phyloP scores from a whole-genome alignment of 2,888 invertebrate species.

The Apodemia duryi region DNA sequence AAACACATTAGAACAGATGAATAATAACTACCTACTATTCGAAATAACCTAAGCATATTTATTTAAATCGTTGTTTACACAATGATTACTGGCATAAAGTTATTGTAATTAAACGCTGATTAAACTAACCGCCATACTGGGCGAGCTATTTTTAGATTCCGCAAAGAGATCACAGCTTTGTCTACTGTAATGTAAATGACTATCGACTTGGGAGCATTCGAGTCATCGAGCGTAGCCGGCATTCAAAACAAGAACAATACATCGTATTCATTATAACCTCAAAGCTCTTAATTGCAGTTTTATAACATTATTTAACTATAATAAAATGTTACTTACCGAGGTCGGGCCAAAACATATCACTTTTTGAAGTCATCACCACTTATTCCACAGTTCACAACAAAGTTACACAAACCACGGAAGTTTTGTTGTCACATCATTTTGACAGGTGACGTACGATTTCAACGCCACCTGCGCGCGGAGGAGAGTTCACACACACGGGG shows the following conservation, averaged over 20 bases:
- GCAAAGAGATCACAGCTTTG: slow-evolving; percentile 72
- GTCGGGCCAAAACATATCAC: slow-evolving; percentile 47
- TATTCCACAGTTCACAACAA: slow-evolving; percentile 42
- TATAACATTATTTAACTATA: slow-evolving; percentile 24
- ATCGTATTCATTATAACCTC: slow-evolving; percentile 53
- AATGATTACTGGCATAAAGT: neutral
- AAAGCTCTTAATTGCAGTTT: slow-evolving; percentile 35
- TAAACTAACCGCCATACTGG: slow-evolving; percentile 61
- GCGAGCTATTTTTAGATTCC: slow-evolving; percentile 70
- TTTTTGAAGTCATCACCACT: slow-evolving; percentile 32
- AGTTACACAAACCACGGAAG: slow-evolving; percentile 49
- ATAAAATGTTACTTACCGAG: slow-evolving; percentile 55
- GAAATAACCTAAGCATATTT: neutral
- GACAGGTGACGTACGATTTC: slow-evolving; percentile 63
- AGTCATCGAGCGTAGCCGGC: slow-evolving; percentile 37
- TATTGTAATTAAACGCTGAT: slow-evolving; percentile 60
- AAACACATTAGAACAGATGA: too few relatives aligned
- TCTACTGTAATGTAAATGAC: slow-evolving; percentile 68
- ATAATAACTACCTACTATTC: neutral
- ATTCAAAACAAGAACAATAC: slow-evolving; percentile 45
- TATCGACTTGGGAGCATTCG: slow-evolving; percentile 47
- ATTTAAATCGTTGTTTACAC: slow-evolving; percentile 5
- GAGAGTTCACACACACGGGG: slow-evolving; percentile 38
- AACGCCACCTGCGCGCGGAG: slow-evolving; percentile 49
- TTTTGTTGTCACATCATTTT: slow-evolving; percentile 66